A percentile compares a stretch with the other conserved stretches of the same genome.
phyloP scores from a whole-genome alignment of 2,888 invertebrate genomes.

The Pecten maximus region DNA sequence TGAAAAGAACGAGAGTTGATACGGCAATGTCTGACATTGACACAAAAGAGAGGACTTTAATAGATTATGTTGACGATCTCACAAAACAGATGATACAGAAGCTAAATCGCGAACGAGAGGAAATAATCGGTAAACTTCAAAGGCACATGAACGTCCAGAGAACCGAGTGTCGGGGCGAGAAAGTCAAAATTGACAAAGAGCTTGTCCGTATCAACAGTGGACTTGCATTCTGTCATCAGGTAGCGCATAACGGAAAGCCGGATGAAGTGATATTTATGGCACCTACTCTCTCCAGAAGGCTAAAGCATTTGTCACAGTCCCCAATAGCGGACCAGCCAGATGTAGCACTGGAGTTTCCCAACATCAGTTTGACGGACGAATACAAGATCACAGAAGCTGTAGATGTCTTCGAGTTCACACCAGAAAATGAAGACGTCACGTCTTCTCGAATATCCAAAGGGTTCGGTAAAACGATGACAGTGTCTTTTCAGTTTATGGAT shows the following conservation, averaged over 20 bases:
- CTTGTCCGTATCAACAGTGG: conserved; percentile 55
- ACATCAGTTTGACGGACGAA: conserved; percentile 60
- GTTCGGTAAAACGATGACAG: conserved; percentile 57
- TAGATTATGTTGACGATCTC: conserved; percentile 59
- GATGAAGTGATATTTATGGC: conserved; percentile 61
- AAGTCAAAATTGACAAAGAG: conserved; percentile 51
- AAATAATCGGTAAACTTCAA: conserved; percentile 56
- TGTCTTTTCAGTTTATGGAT: conserved; percentile 56
- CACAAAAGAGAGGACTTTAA: conserved; percentile 57
- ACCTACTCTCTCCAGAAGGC: conserved; percentile 52
- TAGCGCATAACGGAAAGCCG: conserved; percentile 60
- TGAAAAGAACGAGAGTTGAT: conserved; percentile 56
- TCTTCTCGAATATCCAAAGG: neutral
- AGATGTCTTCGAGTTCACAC: conserved; percentile 61
- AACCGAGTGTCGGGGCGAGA: conserved; percentile 54
- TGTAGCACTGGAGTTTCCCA: conserved; percentile 60
- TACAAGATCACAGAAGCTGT: conserved; percentile 60
- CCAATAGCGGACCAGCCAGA: neutral
- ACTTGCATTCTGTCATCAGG: conserved; percentile 57
- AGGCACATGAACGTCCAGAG: conserved; percentile 60
- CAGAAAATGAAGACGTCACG: conserved; percentile 36
- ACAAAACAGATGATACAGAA: conserved; percentile 60
- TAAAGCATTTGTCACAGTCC: conserved; percentile 45
- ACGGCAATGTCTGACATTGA: conserved; percentile 56
- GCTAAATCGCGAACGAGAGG: conserved; percentile 61